Base-by-base conservation (phyloP, 2,113 vertebrate genomes). In the Caracal caracal region DNA sequence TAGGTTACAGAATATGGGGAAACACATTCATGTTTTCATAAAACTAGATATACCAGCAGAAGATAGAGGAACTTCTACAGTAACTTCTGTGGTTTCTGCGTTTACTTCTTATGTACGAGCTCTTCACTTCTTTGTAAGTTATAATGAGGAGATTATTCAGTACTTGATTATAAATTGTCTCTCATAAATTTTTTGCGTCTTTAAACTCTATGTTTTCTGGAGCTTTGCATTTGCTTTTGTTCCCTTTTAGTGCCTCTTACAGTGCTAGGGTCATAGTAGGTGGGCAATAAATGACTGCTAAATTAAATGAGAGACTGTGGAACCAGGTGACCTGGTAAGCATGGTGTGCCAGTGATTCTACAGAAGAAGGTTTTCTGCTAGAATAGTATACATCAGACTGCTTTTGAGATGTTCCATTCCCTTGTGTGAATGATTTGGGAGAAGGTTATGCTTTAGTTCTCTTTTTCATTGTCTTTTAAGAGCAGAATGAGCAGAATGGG, bases 391-490 rank as follows among this genome's bases (percentile, higher is more conserved):
- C 35, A 16, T 43, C 37, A 80, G 53, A 49, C 17, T 82, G 70
- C 30, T 49, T 94, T 90, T 75, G 40, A 24, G 65, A 65, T 43
- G 47, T n/a, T 70, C 20, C 19, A 11, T 89, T 90, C 30, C 20
- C 9, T 84, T 93, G n/a, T 84, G 40, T 80, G 65, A 86, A 43
- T 70, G 68, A 83, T 92, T 87, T 40, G 56, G 37, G 56, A 20
- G 35, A 88, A 83, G 17, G 9, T 22, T 85, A 37, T 80, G 16
- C 88, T 94, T 90, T 79, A 63, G 15, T 88, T 86, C 59, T 86
- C 10, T 28, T 88, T 94, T 88, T 61, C 61, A 56, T 73, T 83
- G 61, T 90, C 47, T 88, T 90, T 65, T 80, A 90, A 92, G 56
- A 22, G 56, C 56, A 59, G 56, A 59, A 59, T 59, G 73, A 92